Evolutionary conservation across 2,888 invertebrate species (phyloP), one percentile per base, ranked within the genome.

Genomic region (Acrobasis repandana): DNA sequence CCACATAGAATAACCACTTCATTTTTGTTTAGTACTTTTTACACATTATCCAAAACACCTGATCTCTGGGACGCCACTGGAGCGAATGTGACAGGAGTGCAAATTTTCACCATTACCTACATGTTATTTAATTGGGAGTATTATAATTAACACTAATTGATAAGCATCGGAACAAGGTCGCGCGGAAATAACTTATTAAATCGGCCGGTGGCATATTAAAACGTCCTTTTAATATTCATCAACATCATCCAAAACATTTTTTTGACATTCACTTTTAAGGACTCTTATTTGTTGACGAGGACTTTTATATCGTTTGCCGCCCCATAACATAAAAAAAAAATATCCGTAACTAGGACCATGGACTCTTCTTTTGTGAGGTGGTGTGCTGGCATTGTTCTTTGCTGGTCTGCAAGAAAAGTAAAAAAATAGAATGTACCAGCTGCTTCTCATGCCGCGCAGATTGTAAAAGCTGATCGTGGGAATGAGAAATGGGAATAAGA

Each of bases 1-100:
- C 64, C 63, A 84, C 75, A 67, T 82, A 85, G 63, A 86, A 82
- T 62, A 81, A 15, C 84, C 83, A 85, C 85, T 90, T 88, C 87
- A 87, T 88, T 70, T 74, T 78, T 56, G 50, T 49, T 56, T 36
- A 61, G 56, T 65, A 61, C 11, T 60, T 57, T 34, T 62, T 58
- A 68, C 9, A 11, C 16, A 52, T 52, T 52, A 36, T 36, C 0
- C 16, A 38, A 57, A 15, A n/a, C 56, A 57, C 56, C 56, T 47
- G 38, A 11, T 54, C 16, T 38, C 18, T n/a, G 9, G 54, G 20
- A 54, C 54, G 15, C 14, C 34, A 11, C 38, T 8, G 38, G 38
- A 54, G 20, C 38, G 18, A 54, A 43, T 54, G 54, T 9, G 20
- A 38, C n/a, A 52, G 10, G 43, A 2, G 18, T 6, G 54, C 14